A percentile compares a stretch with the other conserved stretches of the same genome.
Conservation (phyloP, 2,113 vertebrate species). For the Heterocephalus glaber region DNA sequence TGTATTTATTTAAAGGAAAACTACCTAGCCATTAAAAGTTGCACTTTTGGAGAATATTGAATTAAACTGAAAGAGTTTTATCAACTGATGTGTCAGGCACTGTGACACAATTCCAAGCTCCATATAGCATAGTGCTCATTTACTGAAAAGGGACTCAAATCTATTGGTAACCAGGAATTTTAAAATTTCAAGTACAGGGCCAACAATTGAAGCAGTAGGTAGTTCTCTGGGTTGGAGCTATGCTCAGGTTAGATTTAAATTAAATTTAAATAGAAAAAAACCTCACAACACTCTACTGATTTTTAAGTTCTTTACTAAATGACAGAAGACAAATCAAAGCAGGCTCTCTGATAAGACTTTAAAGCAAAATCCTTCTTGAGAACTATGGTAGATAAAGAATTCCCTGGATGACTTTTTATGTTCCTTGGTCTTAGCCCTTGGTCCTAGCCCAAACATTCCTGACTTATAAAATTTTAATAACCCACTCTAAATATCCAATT, state of each 20-base stretch:
- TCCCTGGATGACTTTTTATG: neutral
- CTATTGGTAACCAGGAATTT: conserved; percentile 40
- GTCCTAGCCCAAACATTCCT: neutral
- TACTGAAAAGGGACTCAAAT: conserved; percentile 34
- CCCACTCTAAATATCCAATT: neutral
- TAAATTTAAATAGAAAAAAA: neutral
- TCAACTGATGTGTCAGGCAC: neutral
- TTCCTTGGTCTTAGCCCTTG: neutral
- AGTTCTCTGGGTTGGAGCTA: conserved; percentile 22
- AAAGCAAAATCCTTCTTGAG: neutral
- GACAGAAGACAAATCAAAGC: neutral
- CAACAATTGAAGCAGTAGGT: neutral
- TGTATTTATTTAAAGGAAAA: conserved; percentile 12
- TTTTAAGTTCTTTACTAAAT: conserved; percentile 47
- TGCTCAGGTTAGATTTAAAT: neutral
- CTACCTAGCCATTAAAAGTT: neutral
- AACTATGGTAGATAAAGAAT: neutral
- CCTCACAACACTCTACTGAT: neutral
- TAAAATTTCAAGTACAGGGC: conserved; percentile 4
- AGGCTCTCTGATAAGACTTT: neutral
- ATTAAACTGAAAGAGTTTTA: conserved; percentile 17
- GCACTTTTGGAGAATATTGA: neutral
- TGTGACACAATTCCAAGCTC: neutral
- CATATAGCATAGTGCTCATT: neutral
- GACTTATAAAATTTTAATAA: neutral